A percentile compares a stretch with the other conserved stretches of the same genome.
Conservation (phyloP, 2,797 vertebrate genomes). For the Semotilus atromaculatus region DNA sequence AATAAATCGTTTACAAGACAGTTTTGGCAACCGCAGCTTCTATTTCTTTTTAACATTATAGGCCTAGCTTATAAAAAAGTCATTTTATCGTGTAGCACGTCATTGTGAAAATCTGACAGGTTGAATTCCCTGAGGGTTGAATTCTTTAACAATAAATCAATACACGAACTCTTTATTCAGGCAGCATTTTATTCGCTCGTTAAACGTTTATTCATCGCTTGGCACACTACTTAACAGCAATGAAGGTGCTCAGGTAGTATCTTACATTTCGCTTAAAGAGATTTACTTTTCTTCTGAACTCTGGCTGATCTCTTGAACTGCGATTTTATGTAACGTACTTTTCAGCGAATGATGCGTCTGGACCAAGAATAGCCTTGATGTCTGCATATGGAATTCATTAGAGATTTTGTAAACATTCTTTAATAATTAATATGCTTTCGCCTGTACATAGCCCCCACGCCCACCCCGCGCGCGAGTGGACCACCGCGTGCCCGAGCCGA, state of each 20-base stretch:
- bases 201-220: not conserved
- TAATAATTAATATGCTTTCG: not conserved
- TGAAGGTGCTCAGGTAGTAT: not conserved
- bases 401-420: not conserved
- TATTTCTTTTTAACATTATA: not conserved
- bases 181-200: not conserved
- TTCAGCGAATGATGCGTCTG: not conserved
- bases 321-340: conserved; percentile 49
- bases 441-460: not conserved
- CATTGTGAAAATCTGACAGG: not conserved
- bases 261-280: not conserved
- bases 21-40: not conserved
- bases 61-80: not conserved
- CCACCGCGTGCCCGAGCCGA: not conserved
- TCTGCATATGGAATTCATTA: not conserved
- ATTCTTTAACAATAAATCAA: not conserved
- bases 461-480: not conserved
- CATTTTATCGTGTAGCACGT: not conserved
- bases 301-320: not conserved
- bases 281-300: conserved; percentile 24
- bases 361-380: not conserved
- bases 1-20: not conserved
- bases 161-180: not conserved
- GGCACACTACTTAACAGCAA: not conserved
- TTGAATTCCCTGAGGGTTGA: not conserved